Percentiles rank a stretch among this genome's conserved stretches.
These are phyloP conservation scores for Nasua narica DNA, from an alignment of 2,797 vertebrate species.

Conservation along the genomic window DNA sequence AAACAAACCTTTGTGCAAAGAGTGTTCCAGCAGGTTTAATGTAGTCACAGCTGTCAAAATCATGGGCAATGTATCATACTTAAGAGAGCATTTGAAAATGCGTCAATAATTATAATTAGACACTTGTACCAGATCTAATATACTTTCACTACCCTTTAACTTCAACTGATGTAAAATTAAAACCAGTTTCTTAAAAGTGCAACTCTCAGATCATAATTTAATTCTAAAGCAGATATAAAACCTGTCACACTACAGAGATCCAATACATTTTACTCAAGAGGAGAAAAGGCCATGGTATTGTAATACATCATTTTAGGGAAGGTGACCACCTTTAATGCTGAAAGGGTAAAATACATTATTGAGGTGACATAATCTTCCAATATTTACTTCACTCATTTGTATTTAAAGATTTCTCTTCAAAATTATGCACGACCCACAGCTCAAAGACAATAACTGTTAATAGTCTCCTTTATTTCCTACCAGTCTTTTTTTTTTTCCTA, in stretches of 20 bases:
- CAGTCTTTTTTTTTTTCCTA: not conserved
- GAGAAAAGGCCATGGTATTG: not conserved
- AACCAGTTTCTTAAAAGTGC: constrained; percentile 57
- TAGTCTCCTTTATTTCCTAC: not conserved
- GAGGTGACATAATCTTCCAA: constrained; percentile 28
- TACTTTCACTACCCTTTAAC: constrained; percentile 63
- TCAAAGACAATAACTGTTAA: not conserved
- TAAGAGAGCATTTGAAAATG: constrained; percentile 65
- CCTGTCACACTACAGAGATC: not conserved
- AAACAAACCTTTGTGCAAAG: constrained; percentile 58
- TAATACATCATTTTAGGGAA: constrained; percentile 52
- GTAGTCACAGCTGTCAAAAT: constrained; percentile 52
- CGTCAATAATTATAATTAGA: constrained; percentile 60
- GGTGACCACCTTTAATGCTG: constrained; percentile 45
- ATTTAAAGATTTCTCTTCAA: constrained; percentile 57
- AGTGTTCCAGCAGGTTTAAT: constrained; percentile 10
- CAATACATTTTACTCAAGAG: not conserved
- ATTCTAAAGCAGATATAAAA: constrained; percentile 50
- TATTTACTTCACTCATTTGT: constrained; percentile 30
- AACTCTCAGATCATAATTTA: constrained; percentile 62
- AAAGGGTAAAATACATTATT: constrained; percentile 49
- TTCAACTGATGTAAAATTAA: constrained; percentile 59
- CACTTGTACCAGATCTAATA: constrained; percentile 58
- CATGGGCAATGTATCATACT: constrained; percentile 43
- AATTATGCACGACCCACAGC: not conserved